Evolutionary conservation across 1,140 invertebrate genomes (phyloP).

Genomic region (Pectinophora gossypiella): DNA sequence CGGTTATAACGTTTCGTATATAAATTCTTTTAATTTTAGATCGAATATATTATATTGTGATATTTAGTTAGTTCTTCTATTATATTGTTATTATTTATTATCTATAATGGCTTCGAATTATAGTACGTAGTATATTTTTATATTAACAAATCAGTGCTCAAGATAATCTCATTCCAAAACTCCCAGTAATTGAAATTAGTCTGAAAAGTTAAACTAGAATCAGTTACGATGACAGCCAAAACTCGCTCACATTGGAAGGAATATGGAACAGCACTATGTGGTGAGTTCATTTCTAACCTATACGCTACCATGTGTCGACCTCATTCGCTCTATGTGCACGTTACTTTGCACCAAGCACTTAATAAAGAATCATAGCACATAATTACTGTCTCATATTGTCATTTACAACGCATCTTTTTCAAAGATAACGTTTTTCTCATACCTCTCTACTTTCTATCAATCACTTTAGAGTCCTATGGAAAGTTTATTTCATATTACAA

Average conservation of each 20-base stretch:
- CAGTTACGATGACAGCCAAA: conserved; percentile 63
- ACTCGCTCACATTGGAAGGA: conserved; percentile 74
- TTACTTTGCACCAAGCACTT: background rate
- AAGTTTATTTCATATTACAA: too few species aligned
- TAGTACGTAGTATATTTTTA: conserved; percentile 49
- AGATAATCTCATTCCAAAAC: conserved; percentile 73
- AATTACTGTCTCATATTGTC: too few species aligned
- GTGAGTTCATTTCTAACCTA: conserved; percentile 70
- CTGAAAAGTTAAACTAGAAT: conserved; percentile 36
- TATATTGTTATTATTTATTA: conserved; percentile 62
- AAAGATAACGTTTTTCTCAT: too few species aligned
- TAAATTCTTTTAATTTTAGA: conserved; percentile 63
- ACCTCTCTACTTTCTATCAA: too few species aligned
- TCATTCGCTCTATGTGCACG: conserved; percentile 3
- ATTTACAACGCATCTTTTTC: too few species aligned
- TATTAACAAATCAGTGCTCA: conserved; percentile 65
- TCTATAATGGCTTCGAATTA: conserved; percentile 61
- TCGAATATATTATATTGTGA: conserved; percentile 71
- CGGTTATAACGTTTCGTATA: conserved; percentile 70
- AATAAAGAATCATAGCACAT: background rate
- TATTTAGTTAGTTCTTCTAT: conserved; percentile 65
- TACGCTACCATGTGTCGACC: conserved; percentile 29
- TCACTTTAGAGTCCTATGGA: too few species aligned
- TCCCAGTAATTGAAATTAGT: conserved; percentile 47
- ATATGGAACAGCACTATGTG: conserved; percentile 73